Evolutionary conservation across 2,113 vertebrate genomes (phyloP).

Genomic region (Chionis minor): DNA sequence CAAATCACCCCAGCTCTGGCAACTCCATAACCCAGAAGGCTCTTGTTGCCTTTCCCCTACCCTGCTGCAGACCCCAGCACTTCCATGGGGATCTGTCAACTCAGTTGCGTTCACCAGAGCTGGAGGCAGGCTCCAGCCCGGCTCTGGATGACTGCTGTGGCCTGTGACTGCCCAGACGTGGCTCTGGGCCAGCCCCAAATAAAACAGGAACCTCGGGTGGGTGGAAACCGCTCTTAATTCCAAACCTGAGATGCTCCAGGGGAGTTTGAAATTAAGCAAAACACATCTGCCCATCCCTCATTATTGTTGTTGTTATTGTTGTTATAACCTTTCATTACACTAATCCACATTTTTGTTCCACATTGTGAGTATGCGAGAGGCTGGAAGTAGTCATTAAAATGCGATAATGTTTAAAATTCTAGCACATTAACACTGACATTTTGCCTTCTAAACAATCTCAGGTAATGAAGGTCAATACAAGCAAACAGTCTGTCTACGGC

Average conservation of each 20-base stretch:
- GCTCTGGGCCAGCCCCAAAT: background rate
- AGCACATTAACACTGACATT: conserved; percentile 74
- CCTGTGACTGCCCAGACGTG: background rate
- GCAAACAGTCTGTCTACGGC: conserved; percentile 66
- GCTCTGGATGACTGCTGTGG: background rate
- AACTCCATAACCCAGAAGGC: background rate
- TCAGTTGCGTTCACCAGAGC: accelerated
- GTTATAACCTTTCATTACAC: conserved; percentile 68
- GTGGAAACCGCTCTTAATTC: background rate
- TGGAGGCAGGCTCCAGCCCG: background rate
- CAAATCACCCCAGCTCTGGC: accelerated
- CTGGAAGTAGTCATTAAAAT: conserved; percentile 69
- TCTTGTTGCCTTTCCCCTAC: background rate
- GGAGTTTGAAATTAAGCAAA: conserved; percentile 34
- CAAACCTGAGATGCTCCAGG: background rate
- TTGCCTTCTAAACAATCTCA: conserved; percentile 76
- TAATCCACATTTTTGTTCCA: conserved; percentile 58
- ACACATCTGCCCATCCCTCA: conserved; percentile 45
- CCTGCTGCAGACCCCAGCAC: accelerated
- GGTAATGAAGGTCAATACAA: conserved; percentile 78
- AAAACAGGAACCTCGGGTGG: background rate
- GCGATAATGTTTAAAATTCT: conserved; percentile 73
- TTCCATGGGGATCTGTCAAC: background rate
- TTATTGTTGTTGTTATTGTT: conserved; percentile 57
- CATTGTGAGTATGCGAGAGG: conserved; percentile 33